Percentiles rank a stretch among this genome's conserved stretches.
Evolutionary conservation across 2,113 vertebrate genomes (phyloP).

Genomic region (Eudyptes chrysolophus): DNA sequence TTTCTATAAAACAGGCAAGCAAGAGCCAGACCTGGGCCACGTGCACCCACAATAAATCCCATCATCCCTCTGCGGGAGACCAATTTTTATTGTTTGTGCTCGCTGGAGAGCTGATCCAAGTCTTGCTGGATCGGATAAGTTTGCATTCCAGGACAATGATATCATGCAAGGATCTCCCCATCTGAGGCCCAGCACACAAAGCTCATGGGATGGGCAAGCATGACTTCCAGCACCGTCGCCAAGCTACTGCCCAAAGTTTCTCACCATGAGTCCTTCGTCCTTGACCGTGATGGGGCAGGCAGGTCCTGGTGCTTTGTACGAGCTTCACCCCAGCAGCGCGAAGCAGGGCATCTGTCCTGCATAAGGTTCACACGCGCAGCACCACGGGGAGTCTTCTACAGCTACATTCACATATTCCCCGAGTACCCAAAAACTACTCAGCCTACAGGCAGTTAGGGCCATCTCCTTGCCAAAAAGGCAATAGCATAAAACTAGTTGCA

Average conservation of each 20-base stretch:
- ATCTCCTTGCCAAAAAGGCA: background rate
- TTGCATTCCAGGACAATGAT: background rate
- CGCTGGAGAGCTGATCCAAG: background rate
- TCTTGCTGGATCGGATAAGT: background rate
- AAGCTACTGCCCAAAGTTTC: background rate
- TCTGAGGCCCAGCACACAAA: background rate
- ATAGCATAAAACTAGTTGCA: background rate
- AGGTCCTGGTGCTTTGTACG: background rate
- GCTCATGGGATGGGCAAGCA: background rate
- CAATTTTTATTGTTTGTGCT: background rate
- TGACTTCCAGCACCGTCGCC: rapidly evolving
- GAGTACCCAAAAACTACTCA: background rate
- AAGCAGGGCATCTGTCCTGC: background rate
- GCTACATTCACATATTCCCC: background rate
- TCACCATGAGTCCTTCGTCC: rapidly evolving
- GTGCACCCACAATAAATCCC: background rate
- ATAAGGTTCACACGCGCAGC: rapidly evolving
- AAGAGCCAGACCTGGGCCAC: background rate
- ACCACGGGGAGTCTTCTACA: background rate
- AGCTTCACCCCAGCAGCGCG: background rate
- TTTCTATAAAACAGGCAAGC: background rate
- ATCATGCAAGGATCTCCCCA: background rate
- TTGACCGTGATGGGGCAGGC: rapidly evolving
- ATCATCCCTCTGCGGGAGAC: background rate
- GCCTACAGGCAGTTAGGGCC: too few species aligned